Evolutionary conservation across 1,140 invertebrate genomes (phyloP).

Genomic region (Panagrolaimus sp.): DNA sequence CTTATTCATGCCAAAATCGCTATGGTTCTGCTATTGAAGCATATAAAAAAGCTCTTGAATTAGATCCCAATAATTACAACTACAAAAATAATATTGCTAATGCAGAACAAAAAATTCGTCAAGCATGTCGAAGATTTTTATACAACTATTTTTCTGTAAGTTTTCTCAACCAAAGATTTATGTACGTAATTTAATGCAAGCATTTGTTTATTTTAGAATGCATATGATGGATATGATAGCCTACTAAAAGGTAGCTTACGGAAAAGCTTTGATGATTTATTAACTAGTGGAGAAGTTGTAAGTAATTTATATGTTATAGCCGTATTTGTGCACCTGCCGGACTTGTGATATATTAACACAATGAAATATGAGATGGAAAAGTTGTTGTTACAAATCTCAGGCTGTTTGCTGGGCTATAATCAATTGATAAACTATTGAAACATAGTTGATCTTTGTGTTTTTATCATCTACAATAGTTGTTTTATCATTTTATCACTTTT

Average conservation of each 20-base stretch:
- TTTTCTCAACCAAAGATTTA: conserved; percentile 1
- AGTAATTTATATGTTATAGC: conserved; percentile 25
- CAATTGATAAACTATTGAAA: too few species aligned
- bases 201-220: conserved; percentile 18
- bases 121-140: conserved; percentile 31
- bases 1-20: conserved; percentile 74
- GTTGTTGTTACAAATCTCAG: too few species aligned
- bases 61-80: conserved; percentile 85
- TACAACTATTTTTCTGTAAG: background rate
- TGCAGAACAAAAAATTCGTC: conserved; percentile 66
- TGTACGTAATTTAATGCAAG: too few species aligned
- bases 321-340: too few species aligned
- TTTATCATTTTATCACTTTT: too few species aligned
- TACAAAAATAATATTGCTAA: conserved; percentile 79
- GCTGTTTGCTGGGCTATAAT: too few species aligned
- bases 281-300: conserved; percentile 33
- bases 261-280: background rate
- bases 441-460: too few species aligned
- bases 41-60: conserved; percentile 77
- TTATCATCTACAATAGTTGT: too few species aligned
- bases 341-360: too few species aligned
- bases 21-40: conserved; percentile 75
- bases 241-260: conserved; percentile 9
- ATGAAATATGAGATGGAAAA: too few species aligned
- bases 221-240: conserved; percentile 30